Percentiles rank a stretch among this genome's conserved stretches.
phyloP scores from a whole-genome alignment of 2,888 invertebrate species.

The Agonopterix heracliana region DNA sequence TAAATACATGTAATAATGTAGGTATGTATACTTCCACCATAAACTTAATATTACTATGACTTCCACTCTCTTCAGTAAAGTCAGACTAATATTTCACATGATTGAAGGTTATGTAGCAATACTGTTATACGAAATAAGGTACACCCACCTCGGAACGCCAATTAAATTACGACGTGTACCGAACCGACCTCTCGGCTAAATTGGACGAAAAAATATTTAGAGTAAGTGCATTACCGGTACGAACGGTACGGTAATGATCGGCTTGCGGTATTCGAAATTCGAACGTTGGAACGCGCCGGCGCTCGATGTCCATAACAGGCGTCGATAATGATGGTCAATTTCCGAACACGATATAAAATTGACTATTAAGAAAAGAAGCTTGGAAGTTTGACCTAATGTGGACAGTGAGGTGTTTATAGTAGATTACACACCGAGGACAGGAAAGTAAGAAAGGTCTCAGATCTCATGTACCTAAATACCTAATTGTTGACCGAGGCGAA shows the following conservation, averaged over 20 bases:
- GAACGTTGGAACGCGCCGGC: constrained; percentile 18
- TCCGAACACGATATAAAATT: constrained; percentile 26
- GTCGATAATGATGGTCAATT: constrained; percentile 52
- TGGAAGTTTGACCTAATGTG: neutral
- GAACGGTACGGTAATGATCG: constrained; percentile 20
- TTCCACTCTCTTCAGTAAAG: too few species aligned
- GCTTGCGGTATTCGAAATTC: neutral
- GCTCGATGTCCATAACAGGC: constrained; percentile 37
- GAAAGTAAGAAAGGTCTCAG: too few species aligned
- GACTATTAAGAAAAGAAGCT: neutral
- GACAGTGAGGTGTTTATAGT: neutral
- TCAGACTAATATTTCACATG: neutral
- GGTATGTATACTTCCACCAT: too few species aligned
- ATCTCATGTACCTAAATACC: too few species aligned
- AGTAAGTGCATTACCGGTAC: constrained; percentile 43
- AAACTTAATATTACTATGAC: too few species aligned
- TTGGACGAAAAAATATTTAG: constrained; percentile 29
- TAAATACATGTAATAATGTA: too few species aligned
- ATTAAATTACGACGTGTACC: neutral
- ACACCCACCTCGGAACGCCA: neutral
- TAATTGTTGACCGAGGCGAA: too few species aligned
- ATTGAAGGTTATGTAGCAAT: neutral
- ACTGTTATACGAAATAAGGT: neutral
- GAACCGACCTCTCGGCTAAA: neutral
- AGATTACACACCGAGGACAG: too few species aligned